phyloP scores from a whole-genome alignment of 2,113 vertebrate genomes.

The Pelvicachromis taeniatus region DNA sequence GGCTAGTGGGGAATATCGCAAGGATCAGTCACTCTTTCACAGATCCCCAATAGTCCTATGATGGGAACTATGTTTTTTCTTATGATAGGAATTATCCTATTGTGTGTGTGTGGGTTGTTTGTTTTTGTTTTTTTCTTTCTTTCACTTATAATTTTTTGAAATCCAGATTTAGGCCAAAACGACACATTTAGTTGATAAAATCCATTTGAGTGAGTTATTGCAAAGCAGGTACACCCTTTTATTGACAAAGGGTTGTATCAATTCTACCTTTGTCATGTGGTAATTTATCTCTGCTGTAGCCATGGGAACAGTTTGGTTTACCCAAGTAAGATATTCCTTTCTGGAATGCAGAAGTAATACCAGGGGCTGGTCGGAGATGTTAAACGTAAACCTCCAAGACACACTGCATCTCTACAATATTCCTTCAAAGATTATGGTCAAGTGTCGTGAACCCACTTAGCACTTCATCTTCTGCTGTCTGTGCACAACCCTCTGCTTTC shows the following conservation, averaged over 20 bases:
- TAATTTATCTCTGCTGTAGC: slow-evolving; percentile 19
- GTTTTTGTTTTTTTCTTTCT: not conserved
- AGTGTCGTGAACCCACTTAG: slow-evolving; percentile 40
- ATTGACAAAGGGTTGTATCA: slow-evolving; percentile 10
- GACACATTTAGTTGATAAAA: not conserved
- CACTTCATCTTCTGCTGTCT: slow-evolving; percentile 40
- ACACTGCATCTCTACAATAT: slow-evolving; percentile 30
- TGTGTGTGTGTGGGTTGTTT: not conserved
- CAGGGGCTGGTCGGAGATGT: slow-evolving; percentile 13
- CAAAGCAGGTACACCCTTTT: not conserved
- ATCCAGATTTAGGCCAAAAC: not conserved
- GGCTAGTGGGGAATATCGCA: slow-evolving; percentile 29
- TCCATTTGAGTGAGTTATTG: slow-evolving; percentile 1
- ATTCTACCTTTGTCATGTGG: not conserved
- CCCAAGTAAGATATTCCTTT: slow-evolving; percentile 11
- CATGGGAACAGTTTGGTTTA: slow-evolving; percentile 27
- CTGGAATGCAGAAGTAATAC: slow-evolving; percentile 35
- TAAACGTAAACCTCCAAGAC: slow-evolving; percentile 31
- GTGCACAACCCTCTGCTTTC: not conserved
- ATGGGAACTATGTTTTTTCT: slow-evolving; percentile 9
- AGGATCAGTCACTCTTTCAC: slow-evolving; percentile 45
- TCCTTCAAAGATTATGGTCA: slow-evolving; percentile 49
- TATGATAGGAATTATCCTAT: slow-evolving; percentile 29
- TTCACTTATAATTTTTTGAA: not conserved
- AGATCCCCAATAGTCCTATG: slow-evolving; percentile 13